Evolutionary conservation across 1,140 invertebrate genomes (phyloP).

Genomic region (Penaeus chinensis): DNA sequence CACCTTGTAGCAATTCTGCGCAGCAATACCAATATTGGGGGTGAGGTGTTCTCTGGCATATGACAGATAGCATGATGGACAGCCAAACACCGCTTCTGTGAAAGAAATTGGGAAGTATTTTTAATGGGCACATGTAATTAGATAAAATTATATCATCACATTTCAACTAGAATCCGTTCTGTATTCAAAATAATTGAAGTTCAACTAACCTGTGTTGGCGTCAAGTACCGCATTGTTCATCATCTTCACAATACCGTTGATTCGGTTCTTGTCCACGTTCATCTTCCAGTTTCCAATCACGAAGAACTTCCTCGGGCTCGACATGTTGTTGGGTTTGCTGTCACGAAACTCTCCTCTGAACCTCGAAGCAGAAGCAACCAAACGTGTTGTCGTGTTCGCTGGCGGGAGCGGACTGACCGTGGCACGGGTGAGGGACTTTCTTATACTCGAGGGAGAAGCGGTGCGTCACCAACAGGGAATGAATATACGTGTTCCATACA

Average conservation of each 20-base stretch:
- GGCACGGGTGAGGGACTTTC: too few relatives aligned
- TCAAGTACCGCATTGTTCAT: constrained; percentile 83
- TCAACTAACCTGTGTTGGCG: constrained; percentile 79
- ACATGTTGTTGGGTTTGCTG: too few relatives aligned
- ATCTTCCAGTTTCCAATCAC: constrained; percentile 96
- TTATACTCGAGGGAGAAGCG: too few relatives aligned
- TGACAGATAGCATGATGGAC: constrained; percentile 88
- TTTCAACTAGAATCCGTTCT: too few relatives aligned
- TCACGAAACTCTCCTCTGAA: too few relatives aligned
- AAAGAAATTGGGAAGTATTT: neutral
- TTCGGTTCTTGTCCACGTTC: constrained; percentile 75
- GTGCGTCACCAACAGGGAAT: too few relatives aligned
- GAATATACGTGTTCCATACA: too few relatives aligned
- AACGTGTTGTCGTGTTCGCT: too few relatives aligned
- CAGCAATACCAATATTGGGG: constrained; percentile 81
- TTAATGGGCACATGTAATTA: neutral
- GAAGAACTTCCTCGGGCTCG: constrained; percentile 84
- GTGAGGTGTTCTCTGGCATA: constrained; percentile 81
- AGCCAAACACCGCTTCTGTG: constrained; percentile 88
- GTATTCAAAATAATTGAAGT: too few relatives aligned
- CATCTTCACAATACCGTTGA: constrained; percentile 85
- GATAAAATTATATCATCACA: neutral
- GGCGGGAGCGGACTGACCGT: too few relatives aligned
- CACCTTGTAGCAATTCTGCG: constrained; percentile 95
- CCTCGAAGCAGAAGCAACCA: too few relatives aligned